These are phyloP conservation scores for Dioctria rufipes DNA, from an alignment of 2,888 invertebrate genomes.

Conservation along the genomic window DNA sequence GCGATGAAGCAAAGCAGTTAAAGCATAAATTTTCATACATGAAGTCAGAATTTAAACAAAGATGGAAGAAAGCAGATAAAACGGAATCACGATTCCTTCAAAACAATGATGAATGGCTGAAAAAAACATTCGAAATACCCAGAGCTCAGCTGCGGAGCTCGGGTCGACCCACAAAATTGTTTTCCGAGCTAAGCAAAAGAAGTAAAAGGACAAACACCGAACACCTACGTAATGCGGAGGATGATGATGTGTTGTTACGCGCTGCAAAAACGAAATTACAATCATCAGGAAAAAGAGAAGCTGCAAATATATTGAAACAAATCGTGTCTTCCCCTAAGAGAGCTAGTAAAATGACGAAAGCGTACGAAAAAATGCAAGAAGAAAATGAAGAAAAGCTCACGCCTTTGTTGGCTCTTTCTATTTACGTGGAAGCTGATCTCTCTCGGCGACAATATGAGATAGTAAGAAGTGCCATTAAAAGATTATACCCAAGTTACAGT, in stretches of 20 bases:
- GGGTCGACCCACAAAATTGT: slow-evolving; percentile 2
- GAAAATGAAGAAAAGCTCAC: no score
- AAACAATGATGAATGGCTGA: slow-evolving; percentile 20
- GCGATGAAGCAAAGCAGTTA: background rate
- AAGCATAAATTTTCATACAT: background rate
- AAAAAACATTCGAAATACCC: slow-evolving; percentile 9
- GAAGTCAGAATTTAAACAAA: slow-evolving; percentile 18
- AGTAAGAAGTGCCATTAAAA: background rate
- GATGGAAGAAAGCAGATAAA: slow-evolving; percentile 9
- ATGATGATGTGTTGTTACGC: no score
- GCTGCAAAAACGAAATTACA: no score
- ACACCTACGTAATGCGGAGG: no score
- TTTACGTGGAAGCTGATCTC: background rate
- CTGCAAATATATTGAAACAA: no score
- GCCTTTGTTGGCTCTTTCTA: background rate
- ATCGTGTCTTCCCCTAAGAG: no score
- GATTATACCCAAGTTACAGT: background rate
- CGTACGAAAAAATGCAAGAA: background rate
- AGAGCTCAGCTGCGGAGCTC: background rate
- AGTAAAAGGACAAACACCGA: no score
- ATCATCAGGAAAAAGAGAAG: no score
- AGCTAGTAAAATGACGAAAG: no score
- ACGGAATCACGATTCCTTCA: slow-evolving; percentile 12
- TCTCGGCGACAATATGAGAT: background rate
- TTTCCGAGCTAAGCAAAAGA: slow-evolving; percentile 2